Base-by-base conservation (phyloP, 2,797 vertebrate genomes). In the Bradypus variegatus region DNA sequence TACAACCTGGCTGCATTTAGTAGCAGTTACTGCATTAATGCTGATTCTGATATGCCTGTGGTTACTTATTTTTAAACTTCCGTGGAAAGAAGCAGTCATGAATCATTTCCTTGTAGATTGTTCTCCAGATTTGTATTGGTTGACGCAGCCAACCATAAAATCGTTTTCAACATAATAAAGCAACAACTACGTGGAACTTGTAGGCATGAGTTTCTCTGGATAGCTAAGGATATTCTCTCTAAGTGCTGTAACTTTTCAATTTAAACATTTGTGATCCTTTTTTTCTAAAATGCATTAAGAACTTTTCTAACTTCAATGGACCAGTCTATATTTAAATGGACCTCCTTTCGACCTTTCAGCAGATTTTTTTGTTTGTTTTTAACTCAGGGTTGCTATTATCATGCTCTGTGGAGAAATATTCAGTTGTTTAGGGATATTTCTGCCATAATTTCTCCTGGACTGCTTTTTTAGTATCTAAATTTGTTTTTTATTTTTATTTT, bases 41-140 rank as follows among this genome's bases (percentile, higher is more conserved):
- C 38, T 29, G 55, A 86, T 70, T 79, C 79, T 72, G 36, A 90
- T 70, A 90, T 33, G 38, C 79, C 73, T 72, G 21, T 83, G 62
- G 60, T 94, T 94, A 82, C 91, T 91, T 89, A 76, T 84, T 95
- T 92, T 94, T 93, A 94, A 96, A 92, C 36, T 89, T 92, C 85
- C 50, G 90, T 90, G 80, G 82, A 91, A 89, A 90, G 87, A 84
- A 91, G 60, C 27, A 79, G 75, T 83, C 86, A 84, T 95, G 91
- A 92, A 88, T 91, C 89, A 92, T 88, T 88, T 92, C 88, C 82
- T 92, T 90, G 80, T 58, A 93, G 83, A 90, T 91, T 85, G 53
- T 93, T 93, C 80, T 92, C 69, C 88, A 91, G 41, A 79, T 92
- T 70, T 92, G 65, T 78, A 65, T 72, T 83, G 73, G 89, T 89